Evolutionary conservation across 1,140 invertebrate genomes (phyloP).

Genomic region (Ostrea edulis): DNA sequence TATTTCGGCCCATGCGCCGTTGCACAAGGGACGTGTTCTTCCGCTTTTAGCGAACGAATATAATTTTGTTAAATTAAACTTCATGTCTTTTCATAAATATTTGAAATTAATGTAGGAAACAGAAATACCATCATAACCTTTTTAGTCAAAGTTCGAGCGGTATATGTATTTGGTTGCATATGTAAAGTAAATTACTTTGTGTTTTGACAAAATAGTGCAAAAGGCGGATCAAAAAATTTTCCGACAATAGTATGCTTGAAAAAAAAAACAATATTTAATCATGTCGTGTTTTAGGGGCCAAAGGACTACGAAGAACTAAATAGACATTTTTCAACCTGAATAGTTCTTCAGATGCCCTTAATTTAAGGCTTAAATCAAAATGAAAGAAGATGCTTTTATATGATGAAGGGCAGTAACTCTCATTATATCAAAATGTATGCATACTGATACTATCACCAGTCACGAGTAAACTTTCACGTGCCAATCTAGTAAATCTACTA

Average conservation of each 20-base stretch:
- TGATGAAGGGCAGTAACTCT: not conserved
- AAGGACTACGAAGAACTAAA: too few relatives aligned
- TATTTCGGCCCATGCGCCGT: conserved; percentile 29
- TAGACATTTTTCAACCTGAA: too few relatives aligned
- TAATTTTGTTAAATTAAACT: not conserved
- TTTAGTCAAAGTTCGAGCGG: too few relatives aligned
- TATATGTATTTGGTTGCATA: too few relatives aligned
- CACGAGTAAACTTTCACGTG: not conserved
- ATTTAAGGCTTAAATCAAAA: too few relatives aligned
- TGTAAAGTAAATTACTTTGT: not conserved
- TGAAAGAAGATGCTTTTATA: too few relatives aligned
- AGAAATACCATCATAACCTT: too few relatives aligned
- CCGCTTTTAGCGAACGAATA: conserved; percentile 1
- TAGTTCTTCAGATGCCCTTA: too few relatives aligned
- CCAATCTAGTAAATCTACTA: too few relatives aligned
- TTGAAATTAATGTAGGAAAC: not conserved
- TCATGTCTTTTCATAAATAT: not conserved
- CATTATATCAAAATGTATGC: not conserved
- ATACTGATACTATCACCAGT: not conserved
- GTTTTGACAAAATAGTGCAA: not conserved
- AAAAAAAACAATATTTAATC: not conserved
- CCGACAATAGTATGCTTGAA: not conserved
- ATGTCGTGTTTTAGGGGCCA: not conserved
- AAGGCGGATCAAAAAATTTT: not conserved
- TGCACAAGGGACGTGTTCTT: not conserved